A percentile compares a stretch with the other conserved stretches of the same genome.
Conservation (phyloP, 2,888 invertebrate genomes). For the Agrochola litura region DNA sequence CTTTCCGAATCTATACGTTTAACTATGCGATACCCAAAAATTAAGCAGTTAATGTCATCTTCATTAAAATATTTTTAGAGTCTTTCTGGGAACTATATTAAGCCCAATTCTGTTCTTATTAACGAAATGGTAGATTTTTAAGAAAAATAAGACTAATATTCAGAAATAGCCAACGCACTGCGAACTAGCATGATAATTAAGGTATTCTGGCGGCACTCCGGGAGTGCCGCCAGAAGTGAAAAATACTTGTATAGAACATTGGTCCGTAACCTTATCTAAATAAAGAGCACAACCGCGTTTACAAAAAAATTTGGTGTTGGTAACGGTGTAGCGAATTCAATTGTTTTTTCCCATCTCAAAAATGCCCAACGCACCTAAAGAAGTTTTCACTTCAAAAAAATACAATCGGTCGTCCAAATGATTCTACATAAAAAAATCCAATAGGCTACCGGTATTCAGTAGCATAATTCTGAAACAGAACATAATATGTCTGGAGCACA, state of each 20-base stretch:
- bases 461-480: conserved; percentile 32
- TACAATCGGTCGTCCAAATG: neutral
- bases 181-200: neutral
- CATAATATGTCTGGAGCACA: conserved; percentile 57
- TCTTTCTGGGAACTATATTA: neutral
- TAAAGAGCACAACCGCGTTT: too few species aligned
- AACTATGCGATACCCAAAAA: accelerated
- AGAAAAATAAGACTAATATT: neutral
- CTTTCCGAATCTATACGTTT: too few species aligned
- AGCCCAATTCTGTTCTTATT: neutral
- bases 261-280: too few species aligned
- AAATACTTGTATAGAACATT: too few species aligned
- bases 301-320: too few species aligned
- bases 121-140: neutral
- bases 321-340: too few species aligned
- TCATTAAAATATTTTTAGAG: neutral
- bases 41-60: neutral
- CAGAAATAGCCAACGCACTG: neutral
- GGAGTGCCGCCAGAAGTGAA: too few species aligned
- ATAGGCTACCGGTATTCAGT: neutral
- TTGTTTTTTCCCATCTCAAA: too few species aligned
- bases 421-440: neutral
- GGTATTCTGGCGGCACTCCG: neutral
- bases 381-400: neutral
- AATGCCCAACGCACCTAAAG: too few species aligned